These are phyloP conservation scores for Pterocles orientalis DNA, from an alignment of 2,113 vertebrate species.

Conservation along the genomic window DNA sequence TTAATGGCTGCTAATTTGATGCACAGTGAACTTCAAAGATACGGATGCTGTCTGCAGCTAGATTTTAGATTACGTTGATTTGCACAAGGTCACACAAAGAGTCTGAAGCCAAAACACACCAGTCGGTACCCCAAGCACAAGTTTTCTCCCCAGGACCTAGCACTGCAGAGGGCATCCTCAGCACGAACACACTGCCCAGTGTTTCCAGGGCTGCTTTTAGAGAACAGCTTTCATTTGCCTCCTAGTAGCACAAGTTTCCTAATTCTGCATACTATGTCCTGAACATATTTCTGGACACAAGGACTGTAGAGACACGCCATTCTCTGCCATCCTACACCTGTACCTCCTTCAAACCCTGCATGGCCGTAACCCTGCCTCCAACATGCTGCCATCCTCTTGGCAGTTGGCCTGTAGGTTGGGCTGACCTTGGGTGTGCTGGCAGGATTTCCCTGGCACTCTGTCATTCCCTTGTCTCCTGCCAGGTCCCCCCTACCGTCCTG, in stretches of 20 bases:
- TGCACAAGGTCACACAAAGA: conserved; percentile 15
- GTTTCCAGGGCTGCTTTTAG: not conserved
- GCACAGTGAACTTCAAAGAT: not conserved
- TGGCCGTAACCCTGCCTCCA: conserved; percentile 33
- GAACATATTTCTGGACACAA: not conserved
- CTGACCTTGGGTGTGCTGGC: conserved; percentile 71
- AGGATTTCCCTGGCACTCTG: conserved; percentile 69
- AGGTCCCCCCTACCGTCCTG: not conserved
- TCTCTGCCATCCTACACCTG: conserved; percentile 19
- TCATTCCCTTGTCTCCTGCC: conserved; percentile 52
- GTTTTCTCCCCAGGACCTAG: not conserved
- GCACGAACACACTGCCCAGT: not conserved
- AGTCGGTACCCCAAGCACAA: not conserved
- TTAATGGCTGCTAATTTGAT: too few relatives aligned
- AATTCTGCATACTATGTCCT: not conserved
- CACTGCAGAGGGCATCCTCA: not conserved
- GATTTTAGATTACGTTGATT: not conserved
- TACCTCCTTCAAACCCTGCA: conserved; percentile 33
- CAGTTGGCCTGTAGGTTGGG: conserved; percentile 69
- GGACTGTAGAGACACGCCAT: not conserved
- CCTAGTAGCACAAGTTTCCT: not conserved
- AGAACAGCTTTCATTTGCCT: not conserved
- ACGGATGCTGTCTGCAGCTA: not conserved
- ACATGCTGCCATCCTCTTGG: conserved; percentile 52
- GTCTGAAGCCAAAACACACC: not conserved